Percentiles rank a stretch among this genome's conserved stretches.
These are phyloP conservation scores for Chironex yamaguchii DNA, from an alignment of 30 jellyfish, hydroid and myxozoan genomes.

Conservation along the genomic window DNA sequence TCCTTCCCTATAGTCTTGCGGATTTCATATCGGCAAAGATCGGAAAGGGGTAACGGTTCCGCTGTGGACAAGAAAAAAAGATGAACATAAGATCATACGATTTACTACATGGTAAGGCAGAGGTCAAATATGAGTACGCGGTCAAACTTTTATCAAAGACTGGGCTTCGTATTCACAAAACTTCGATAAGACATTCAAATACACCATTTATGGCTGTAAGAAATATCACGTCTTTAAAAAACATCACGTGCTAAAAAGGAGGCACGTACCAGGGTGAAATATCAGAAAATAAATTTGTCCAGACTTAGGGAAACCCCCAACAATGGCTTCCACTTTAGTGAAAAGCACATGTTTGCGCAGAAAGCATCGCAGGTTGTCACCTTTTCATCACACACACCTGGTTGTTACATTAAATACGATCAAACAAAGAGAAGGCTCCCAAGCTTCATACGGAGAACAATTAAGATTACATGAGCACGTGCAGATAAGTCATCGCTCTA, in stretches of 20 bases:
- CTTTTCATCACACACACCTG: background rate
- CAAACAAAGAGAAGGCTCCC: background rate
- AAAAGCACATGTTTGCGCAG: background rate
- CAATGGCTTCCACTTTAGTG: background rate
- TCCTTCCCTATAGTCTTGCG: slow-evolving; percentile 94
- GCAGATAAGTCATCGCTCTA: background rate
- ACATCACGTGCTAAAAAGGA: no score
- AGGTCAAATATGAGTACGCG: background rate
- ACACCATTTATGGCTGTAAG: no score
- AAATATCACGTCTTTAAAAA: no score
- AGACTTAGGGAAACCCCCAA: background rate
- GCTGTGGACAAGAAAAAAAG: slow-evolving; percentile 68
- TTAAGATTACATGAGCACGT: background rate
- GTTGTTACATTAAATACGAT: background rate
- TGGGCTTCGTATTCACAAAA: no score
- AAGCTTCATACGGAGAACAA: background rate
- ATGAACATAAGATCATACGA: background rate
- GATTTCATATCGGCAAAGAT: slow-evolving; percentile 85
- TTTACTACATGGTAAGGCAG: no score
- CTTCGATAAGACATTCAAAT: no score
- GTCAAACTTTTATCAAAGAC: no score
- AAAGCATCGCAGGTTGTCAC: background rate
- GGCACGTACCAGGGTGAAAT: no score
- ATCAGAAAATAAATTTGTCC: background rate
- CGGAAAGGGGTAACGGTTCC: slow-evolving; percentile 96